Evolutionary conservation across 2,888 invertebrate species (phyloP).

Genomic region (Psococerastis gibbosa): DNA sequence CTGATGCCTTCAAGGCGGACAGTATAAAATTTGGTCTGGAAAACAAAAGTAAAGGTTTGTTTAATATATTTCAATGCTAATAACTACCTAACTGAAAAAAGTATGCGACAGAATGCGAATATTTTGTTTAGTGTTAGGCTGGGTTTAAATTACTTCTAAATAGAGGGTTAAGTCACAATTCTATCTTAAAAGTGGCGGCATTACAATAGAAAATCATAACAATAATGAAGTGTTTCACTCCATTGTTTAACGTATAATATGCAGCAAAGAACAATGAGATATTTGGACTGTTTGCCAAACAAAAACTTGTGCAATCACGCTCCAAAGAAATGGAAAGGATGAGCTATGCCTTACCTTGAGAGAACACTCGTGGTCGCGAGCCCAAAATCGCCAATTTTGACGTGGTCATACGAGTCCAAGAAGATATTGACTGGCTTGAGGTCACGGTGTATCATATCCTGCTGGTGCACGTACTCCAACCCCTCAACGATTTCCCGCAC

Average conservation of each 20-base stretch:
- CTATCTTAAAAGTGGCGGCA: too few relatives aligned
- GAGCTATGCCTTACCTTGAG: conserved; percentile 15
- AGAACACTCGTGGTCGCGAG: conserved; percentile 58
- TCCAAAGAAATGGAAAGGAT: conserved; percentile 30
- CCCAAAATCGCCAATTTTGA: conserved; percentile 97
- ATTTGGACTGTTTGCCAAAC: conserved; percentile 2
- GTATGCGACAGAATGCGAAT: too few relatives aligned
- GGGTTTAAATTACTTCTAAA: too few relatives aligned
- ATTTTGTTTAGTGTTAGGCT: too few relatives aligned
- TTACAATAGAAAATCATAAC: too few relatives aligned
- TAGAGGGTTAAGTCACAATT: too few relatives aligned
- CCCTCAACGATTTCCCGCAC: conserved; percentile 90
- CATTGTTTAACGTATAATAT: conserved; percentile 18
- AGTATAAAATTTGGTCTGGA: conserved; percentile 6
- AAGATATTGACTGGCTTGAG: conserved; percentile 87
- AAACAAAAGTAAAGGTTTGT: too few relatives aligned
- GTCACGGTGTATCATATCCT: conserved; percentile 75
- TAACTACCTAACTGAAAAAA: too few relatives aligned
- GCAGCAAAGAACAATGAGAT: too few relatives aligned
- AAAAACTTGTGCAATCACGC: conserved; percentile 27
- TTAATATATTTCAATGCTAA: too few relatives aligned
- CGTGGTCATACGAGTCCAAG: conserved; percentile 82
- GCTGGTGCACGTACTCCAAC: conserved; percentile 78
- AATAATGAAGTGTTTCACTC: too few relatives aligned
- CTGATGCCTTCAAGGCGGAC: background rate